Evolutionary conservation across 2,888 invertebrate species (phyloP), one percentile per base, ranked within the genome.

Genomic region (Cremastobaeus sp.): DNA sequence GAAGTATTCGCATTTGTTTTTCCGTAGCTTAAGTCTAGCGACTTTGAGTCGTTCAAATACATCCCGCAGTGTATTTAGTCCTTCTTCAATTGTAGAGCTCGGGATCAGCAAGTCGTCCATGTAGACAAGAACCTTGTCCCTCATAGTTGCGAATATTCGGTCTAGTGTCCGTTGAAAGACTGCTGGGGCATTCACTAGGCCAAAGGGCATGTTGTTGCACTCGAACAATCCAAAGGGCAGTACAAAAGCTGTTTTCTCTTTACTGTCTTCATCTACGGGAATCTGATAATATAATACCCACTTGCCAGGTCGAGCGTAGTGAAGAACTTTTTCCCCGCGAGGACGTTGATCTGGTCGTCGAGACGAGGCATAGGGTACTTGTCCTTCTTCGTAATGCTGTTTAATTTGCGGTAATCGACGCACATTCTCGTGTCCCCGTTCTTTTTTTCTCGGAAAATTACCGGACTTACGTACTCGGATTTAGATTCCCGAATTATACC

Each of bases 221-320:
- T 28, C 45, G 15, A 14, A 45, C 9, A 57, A 17, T 8, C 25
- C 25, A 25, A 8, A 25, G 25, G 39, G 50, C 6, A 34, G 2
- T 12, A 48, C 37, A 28, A 62, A 62, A 1, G 62, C 39, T 73
- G 59, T 83, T 15, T 81, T 80, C 1, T 60, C 68, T 3, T 76
- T 72, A 17, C 78, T 77, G 0, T 74, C 66, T 32, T 70, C 57
- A 0, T 45, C 55, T 20, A 85, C 66, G 0, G 81, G 81, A 12
- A 86, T 83, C 55, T 86, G 85, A 43, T 80, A 77, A 65, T 80
- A 82, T 0, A n/a, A 4, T 45, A 45, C 4, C 45, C 45, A 28
- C 45, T 34, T 3, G 32, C 34, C 5, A 32, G 5, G 9, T 48
- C 18, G 11, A 32, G 8, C 1, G 34, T 48, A 1, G 18, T 48